Conservation (phyloP, 2,888 invertebrate species). For the Acrocyrtus sp. region DNA sequence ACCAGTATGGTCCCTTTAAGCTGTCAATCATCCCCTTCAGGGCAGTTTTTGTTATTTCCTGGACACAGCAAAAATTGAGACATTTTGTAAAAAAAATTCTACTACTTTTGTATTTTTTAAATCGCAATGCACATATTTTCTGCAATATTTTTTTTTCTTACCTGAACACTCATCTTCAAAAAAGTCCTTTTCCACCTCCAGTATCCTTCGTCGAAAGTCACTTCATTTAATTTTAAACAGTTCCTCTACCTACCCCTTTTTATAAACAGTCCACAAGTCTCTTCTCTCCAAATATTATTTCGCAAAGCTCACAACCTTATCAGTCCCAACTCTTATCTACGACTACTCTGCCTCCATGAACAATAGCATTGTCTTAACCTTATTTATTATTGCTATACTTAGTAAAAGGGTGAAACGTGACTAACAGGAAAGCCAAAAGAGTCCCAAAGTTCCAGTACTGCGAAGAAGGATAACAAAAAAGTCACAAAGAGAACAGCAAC, state of each 20-base stretch:
- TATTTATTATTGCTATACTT: no score
- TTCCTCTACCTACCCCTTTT: not conserved
- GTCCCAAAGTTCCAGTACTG: not conserved
- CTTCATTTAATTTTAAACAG: not conserved
- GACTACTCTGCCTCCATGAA: not conserved
- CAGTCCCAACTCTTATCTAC: not conserved
- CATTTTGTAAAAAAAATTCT: not conserved
- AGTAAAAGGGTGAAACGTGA: no score
- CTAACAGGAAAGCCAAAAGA: not conserved
- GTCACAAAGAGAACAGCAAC: not conserved
- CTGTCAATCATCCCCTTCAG: conserved; percentile 82
- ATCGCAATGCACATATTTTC: no score
- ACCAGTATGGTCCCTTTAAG: conserved; percentile 78
- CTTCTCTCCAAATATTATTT: not conserved
- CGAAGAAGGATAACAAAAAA: not conserved
- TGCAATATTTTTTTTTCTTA: no score
- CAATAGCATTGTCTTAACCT: not conserved
- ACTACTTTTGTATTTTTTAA: not conserved
- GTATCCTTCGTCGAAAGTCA: not conserved
- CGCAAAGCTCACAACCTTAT: no score
- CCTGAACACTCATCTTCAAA: conserved; percentile 35
- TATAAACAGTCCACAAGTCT: not conserved
- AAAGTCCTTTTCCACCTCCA: not conserved
- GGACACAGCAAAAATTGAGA: conserved; percentile 66
- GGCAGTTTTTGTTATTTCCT: conserved; percentile 75